Evolutionary conservation across 2,113 vertebrate genomes (phyloP).

Genomic region (Elephas maximus): DNA sequence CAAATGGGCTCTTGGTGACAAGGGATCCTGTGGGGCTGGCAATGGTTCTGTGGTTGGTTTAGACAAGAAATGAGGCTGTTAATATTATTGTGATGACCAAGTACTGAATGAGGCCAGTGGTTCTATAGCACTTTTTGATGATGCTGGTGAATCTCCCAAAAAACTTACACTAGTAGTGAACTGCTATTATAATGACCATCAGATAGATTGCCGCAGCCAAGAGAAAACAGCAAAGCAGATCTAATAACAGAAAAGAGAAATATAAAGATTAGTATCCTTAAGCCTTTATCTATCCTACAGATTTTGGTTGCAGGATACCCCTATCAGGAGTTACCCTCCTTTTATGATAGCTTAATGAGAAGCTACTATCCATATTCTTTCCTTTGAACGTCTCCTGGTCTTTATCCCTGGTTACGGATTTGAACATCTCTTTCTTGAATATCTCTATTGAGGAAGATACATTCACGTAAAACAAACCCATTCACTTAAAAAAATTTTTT

Average conservation of each 20-base stretch:
- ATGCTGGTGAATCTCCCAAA: background rate
- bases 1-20: constrained; percentile 21
- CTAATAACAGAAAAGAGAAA: constrained; percentile 76
- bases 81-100: constrained; percentile 47
- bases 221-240: constrained; percentile 69
- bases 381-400: background rate
- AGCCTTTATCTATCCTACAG: constrained; percentile 36
- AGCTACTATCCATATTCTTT: background rate
- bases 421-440: background rate
- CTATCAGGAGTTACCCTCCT: background rate
- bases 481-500: too few relatives aligned
- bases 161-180: constrained; percentile 30
- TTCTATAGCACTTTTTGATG: constrained; percentile 19
- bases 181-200: constrained; percentile 42
- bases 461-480: background rate
- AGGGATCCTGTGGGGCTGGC: background rate
- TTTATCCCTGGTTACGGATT: background rate
- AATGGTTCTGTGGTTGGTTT: constrained; percentile 28
- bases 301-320: background rate
- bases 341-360: background rate
- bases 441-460: constrained; percentile 28
- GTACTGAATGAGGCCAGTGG: background rate
- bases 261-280: constrained; percentile 59
- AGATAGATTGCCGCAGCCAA: constrained; percentile 47
- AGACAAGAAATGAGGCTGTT: background rate